Evolutionary conservation across 2,888 invertebrate species (phyloP).

Genomic region (Tachina lurida): DNA sequence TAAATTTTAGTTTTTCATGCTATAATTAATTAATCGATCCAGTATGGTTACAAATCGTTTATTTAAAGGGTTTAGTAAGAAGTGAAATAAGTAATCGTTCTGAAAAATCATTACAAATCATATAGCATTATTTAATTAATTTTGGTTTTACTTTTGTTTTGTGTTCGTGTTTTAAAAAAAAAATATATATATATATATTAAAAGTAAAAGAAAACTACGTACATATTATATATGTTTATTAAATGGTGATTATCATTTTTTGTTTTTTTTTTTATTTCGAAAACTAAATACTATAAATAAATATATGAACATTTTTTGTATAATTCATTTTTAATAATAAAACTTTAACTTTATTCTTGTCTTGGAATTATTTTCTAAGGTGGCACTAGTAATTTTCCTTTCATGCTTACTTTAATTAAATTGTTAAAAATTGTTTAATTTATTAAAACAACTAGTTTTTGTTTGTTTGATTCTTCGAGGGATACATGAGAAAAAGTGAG

Average conservation of each 20-base stretch:
- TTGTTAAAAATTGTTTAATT: slow-evolving; percentile 43
- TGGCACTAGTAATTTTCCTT: slow-evolving; percentile 66
- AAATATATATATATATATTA: slow-evolving; percentile 24
- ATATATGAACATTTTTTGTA: slow-evolving; percentile 64
- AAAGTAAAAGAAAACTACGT: slow-evolving; percentile 45
- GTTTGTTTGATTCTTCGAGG: slow-evolving; percentile 39
- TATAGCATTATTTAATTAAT: background rate
- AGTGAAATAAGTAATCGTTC: slow-evolving; percentile 25
- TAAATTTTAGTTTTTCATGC: slow-evolving; percentile 43
- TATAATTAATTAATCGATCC: slow-evolving; percentile 57
- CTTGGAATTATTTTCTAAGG: slow-evolving; percentile 67
- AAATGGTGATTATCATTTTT: slow-evolving; percentile 63
- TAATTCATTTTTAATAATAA: slow-evolving; percentile 67
- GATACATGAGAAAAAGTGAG: slow-evolving; percentile 66
- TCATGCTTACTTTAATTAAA: slow-evolving; percentile 39
- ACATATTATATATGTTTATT: slow-evolving; percentile 69
- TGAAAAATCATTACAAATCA: slow-evolving; percentile 26
- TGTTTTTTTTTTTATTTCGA: slow-evolving; percentile 17
- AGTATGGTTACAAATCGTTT: slow-evolving; percentile 48
- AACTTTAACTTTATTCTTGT: slow-evolving; percentile 69
- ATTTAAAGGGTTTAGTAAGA: slow-evolving; percentile 57
- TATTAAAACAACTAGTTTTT: slow-evolving; percentile 58
- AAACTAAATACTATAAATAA: slow-evolving; percentile 67
- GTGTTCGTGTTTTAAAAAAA: slow-evolving; percentile 38
- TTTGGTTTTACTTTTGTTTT: slow-evolving; percentile 42